Conservation (phyloP, 1,140 invertebrate genomes). For the Parasteatoda tepidariorum region DNA sequence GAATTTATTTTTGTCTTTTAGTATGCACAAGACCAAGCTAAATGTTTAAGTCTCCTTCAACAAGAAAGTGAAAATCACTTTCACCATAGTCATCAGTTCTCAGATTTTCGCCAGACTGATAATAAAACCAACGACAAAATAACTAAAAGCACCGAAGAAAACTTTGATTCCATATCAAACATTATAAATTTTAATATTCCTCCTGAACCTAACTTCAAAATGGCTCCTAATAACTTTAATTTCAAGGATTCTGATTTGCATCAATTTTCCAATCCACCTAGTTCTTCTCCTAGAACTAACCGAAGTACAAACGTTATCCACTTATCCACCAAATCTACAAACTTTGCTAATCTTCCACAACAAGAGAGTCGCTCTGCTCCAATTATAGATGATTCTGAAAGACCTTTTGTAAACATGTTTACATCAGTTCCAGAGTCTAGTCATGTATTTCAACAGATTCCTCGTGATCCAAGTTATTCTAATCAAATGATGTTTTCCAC, state of each 20-base stretch:
- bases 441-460: slow-evolving; percentile 7
- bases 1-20: slow-evolving; percentile 14
- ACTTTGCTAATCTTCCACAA: not conserved
- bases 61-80: slow-evolving; percentile 34
- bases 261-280: too few relatives aligned
- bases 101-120: slow-evolving; percentile 27
- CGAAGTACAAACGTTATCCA: not conserved
- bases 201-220: not conserved
- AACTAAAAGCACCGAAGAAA: not conserved
- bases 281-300: not conserved
- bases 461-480: not conserved
- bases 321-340: not conserved
- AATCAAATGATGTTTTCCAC: slow-evolving; percentile 55
- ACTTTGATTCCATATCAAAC: not conserved
- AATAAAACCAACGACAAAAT: slow-evolving; percentile 23
- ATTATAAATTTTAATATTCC: not conserved
- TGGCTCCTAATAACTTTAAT: not conserved
- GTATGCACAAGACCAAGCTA: slow-evolving; percentile 51
- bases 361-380: slow-evolving; percentile 18
- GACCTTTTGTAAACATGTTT: slow-evolving; percentile 15
- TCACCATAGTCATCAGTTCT: slow-evolving; percentile 34
- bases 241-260: not conserved
- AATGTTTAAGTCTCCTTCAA: slow-evolving; percentile 34
- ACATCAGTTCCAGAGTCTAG: slow-evolving; percentile 29
- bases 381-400: slow-evolving; percentile 1